Conservation (phyloP, 1,140 invertebrate species). For the honey bee (Apis mellifera) region DNA sequence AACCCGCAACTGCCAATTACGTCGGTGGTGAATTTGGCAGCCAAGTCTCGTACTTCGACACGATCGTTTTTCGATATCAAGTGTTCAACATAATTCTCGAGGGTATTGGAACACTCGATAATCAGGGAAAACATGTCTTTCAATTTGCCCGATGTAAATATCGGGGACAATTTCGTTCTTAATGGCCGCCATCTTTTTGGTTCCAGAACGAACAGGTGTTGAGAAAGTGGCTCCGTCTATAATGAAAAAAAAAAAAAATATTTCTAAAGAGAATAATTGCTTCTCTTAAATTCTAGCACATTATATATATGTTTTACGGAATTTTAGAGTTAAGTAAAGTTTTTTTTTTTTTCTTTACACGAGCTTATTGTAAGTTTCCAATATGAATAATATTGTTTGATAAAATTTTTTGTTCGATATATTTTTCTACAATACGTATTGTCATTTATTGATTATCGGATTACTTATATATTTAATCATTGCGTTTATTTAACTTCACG, state of each 20-base stretch:
- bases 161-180: constrained; percentile 78
- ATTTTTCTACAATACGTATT: too few relatives aligned
- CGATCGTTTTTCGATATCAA: constrained; percentile 57
- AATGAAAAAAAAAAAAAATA: not conserved
- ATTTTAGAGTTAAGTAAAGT: too few relatives aligned
- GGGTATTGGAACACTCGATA: constrained; percentile 66
- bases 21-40: constrained; percentile 81
- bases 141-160: constrained; percentile 34
- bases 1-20: constrained; percentile 77
- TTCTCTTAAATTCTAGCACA: too few relatives aligned
- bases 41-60: constrained; percentile 80
- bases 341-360: too few relatives aligned
- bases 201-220: constrained; percentile 73
- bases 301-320: too few relatives aligned
- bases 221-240: constrained; percentile 64
- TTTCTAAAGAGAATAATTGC: not conserved
- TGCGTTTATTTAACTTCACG: too few relatives aligned
- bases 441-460: too few relatives aligned
- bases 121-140: constrained; percentile 76
- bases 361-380: too few relatives aligned
- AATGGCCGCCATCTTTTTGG: constrained; percentile 80
- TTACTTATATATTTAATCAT: too few relatives aligned
- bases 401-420: too few relatives aligned
- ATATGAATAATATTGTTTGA: too few relatives aligned
- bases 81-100: constrained; percentile 72